Evolutionary conservation across 2,888 invertebrate genomes (phyloP), one percentile per base, ranked within the genome.

Genomic region (Orthonevra nobilis): DNA sequence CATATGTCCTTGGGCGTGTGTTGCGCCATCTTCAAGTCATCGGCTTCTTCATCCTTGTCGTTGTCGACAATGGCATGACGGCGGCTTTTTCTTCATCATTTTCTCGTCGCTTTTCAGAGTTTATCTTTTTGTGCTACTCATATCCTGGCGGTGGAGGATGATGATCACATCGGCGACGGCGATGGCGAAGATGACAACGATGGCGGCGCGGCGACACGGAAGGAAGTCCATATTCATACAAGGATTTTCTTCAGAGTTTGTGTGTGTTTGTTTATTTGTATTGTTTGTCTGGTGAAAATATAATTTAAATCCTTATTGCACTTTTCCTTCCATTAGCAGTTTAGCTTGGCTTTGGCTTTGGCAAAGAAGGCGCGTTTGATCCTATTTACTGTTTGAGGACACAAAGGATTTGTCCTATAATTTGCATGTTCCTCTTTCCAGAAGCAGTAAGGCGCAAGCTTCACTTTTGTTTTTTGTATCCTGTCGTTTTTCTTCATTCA

Each of bases 281-380:
- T 14, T 74, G 60, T 74, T 74, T 66, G 74, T 54, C 38, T 46
- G 60, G 52, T 48, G 44, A 38, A 74, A 74, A 74, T 68, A 74
- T 74, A 74, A 74, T 74, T 74, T 74, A 68, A 66, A 60, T 68
- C 66, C 66, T 74, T 74, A 74, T 74, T 74, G 73, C 73, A 74
- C 73, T 74, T 74, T 60, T 60, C 66, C 60, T 46, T 66, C 66
- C 44, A 54, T 60, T 54, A 68, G 60, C 30, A 54, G 50, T 64
- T 72, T 46, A 56, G 10, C 42, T 36, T 3, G n/a, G n/a, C n/a
- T n/a, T n/a, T n/a, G n/a, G n/a, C n/a, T n/a, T n/a, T n/a, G n/a
- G n/a, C 54, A 12, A 72, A 32, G 38, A 5, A 42, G 12, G 15
- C 23, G 19, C 50, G 54, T 56, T 42, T 64, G 50, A 64, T 74